Conservation (phyloP, 2,888 invertebrate genomes). For the Ormyrus rosae region DNA sequence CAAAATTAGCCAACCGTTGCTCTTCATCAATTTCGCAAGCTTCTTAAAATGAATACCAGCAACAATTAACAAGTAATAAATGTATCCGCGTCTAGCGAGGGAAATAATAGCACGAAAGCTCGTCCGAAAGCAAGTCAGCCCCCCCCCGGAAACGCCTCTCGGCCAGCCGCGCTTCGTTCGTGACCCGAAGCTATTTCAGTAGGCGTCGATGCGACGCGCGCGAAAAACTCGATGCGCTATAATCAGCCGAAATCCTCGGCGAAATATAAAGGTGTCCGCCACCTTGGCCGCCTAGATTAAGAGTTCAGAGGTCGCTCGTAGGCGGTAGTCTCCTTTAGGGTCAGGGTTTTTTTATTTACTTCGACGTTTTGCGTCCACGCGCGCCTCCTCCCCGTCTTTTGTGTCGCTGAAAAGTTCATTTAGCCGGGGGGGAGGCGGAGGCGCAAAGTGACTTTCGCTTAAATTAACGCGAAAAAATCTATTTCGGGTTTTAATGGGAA, state of each 20-base stretch:
- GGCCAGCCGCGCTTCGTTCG: not conserved
- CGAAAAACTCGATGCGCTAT: not conserved
- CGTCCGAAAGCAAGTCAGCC: too few species aligned
- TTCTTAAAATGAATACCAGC: too few species aligned
- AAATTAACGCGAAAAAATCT: not conserved
- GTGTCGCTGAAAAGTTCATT: constrained; percentile 20
- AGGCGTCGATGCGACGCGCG: not conserved
- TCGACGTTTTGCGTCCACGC: constrained; percentile 11
- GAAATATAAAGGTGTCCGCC: constrained; percentile 9
- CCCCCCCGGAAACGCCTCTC: too few species aligned
- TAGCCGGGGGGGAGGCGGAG: not conserved
- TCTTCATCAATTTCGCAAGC: too few species aligned
- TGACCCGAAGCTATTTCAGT: constrained; percentile 23
- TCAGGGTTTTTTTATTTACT: constrained; percentile 44
- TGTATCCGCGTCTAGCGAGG: too few species aligned
- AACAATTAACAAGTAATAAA: too few species aligned
- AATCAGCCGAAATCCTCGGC: not conserved
- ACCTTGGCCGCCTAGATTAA: constrained; percentile 15
- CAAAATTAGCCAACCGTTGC: too few species aligned
- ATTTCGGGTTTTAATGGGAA: not conserved
- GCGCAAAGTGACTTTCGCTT: constrained; percentile 1
- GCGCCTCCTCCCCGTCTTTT: not conserved
- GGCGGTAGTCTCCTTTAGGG: not conserved
- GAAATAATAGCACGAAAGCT: too few species aligned
- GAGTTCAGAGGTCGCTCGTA: constrained; percentile 36